Conservation (phyloP, 2,888 invertebrate genomes). For the Phyllotreta cruciferae region DNA sequence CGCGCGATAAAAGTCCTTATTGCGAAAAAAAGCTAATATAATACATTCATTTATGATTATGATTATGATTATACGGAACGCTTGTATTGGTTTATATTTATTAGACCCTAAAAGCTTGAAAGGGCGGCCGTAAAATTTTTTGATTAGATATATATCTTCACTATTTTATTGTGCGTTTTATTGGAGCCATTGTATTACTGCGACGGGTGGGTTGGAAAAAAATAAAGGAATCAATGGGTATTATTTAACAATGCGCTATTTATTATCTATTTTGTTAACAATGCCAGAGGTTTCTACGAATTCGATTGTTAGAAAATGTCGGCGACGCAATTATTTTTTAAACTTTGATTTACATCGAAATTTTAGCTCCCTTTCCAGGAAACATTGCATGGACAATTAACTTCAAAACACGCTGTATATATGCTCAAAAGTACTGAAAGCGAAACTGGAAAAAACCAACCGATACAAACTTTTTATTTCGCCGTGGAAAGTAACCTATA, state of each 20-base stretch:
- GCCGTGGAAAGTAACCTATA: no score
- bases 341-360: no score
- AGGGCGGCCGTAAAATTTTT: constrained; percentile 19
- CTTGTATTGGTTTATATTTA: constrained; percentile 18
- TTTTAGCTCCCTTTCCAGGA: no score
- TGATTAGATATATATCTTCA: constrained; percentile 12
- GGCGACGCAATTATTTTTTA: constrained; percentile 2
- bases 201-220: neutral
- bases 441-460: no score
- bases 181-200: constrained; percentile 1
- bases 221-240: neutral
- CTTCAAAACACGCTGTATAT: no score
- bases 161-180: constrained; percentile 7
- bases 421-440: no score
- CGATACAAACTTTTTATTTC: no score
- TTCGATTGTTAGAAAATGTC: no score
- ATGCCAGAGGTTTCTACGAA: neutral
- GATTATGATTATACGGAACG: constrained; percentile 5
- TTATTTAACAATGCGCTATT: neutral
- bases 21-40: no score
- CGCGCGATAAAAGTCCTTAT: no score
- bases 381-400: no score
- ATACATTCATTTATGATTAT: no score
- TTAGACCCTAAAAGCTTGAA: constrained; percentile 21
- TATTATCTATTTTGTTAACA: neutral